Evolutionary conservation across 2,888 invertebrate genomes (phyloP).

Genomic region (Archaeoteleia sp.): DNA sequence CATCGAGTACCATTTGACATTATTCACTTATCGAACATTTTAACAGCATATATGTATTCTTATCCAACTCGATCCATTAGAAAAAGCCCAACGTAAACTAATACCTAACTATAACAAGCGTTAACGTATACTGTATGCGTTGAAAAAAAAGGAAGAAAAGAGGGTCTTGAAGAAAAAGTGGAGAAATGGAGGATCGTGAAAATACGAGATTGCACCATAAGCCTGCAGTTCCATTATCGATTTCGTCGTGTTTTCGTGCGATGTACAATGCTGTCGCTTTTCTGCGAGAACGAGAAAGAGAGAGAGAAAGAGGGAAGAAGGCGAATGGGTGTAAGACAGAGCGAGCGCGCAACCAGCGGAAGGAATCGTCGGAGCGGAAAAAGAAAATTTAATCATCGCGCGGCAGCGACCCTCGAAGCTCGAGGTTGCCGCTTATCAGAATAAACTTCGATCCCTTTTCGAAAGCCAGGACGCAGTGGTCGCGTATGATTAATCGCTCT

Average conservation of each 20-base stretch:
- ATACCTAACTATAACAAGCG: too few species aligned
- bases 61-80: constrained; percentile 27
- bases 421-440: constrained; percentile 60
- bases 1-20: constrained; percentile 45
- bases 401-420: constrained; percentile 51
- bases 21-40: too few species aligned
- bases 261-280: constrained; percentile 43
- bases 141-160: not conserved
- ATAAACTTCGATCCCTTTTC: constrained; percentile 61
- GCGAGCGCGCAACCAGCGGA: constrained; percentile 22
- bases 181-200: constrained; percentile 31
- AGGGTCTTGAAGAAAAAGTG: not conserved
- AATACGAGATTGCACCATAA: constrained; percentile 53
- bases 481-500: constrained; percentile 54
- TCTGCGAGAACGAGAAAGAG: constrained; percentile 25
- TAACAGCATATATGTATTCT: too few species aligned
- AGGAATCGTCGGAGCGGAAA: constrained; percentile 58
- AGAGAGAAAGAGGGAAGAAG: not conserved
- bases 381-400: constrained; percentile 64
- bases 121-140: too few species aligned
- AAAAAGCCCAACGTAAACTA: too few species aligned
- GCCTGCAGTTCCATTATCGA: constrained; percentile 52
- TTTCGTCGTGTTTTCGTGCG: constrained; percentile 49
- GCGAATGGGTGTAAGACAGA: constrained; percentile 6
- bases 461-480: constrained; percentile 45